Evolutionary conservation across 53 echinoderm and acorn worm genomes (phyloP).

Genomic region (Actinopyga echinites): DNA sequence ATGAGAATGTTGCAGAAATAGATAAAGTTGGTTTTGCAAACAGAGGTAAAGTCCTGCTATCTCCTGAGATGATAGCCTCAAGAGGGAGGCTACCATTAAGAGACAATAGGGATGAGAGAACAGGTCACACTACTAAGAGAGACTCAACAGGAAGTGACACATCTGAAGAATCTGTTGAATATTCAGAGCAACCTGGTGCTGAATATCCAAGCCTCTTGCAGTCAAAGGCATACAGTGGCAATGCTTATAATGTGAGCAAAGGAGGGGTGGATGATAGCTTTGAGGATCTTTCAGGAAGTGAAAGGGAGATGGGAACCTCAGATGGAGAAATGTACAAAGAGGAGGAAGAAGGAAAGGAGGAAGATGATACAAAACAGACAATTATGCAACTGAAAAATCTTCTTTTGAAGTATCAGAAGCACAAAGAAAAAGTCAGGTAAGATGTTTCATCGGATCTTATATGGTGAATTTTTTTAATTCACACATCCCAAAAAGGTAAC

Average conservation of each 20-base stretch:
- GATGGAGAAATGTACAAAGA: neutral
- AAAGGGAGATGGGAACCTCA: too few species aligned
- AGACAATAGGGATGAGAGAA: too few species aligned
- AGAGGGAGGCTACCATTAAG: too few species aligned
- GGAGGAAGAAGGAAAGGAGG: neutral
- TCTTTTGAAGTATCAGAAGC: slow-evolving; percentile 50
- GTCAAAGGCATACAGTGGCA: neutral
- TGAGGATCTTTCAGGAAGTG: too few species aligned
- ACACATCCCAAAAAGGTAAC: too few species aligned
- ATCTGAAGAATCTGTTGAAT: neutral
- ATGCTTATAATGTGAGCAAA: neutral
- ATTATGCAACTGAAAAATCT: slow-evolving; percentile 45
- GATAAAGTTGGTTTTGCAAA: too few species aligned
- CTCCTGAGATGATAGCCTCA: neutral
- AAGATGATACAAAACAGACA: slow-evolving; percentile 41
- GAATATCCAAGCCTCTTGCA: neutral
- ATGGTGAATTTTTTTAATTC: too few species aligned
- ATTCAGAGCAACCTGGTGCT: neutral
- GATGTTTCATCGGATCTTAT: too few species aligned
- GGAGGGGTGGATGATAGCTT: neutral
- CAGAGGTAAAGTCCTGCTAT: neutral
- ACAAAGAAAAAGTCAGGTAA: slow-evolving; percentile 58
- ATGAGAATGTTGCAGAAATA: too few species aligned
- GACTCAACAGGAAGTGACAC: neutral
- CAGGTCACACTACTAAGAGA: too few species aligned